Evolutionary conservation across 2,113 vertebrate species (phyloP).

Genomic region (Marmota monax): DNA sequence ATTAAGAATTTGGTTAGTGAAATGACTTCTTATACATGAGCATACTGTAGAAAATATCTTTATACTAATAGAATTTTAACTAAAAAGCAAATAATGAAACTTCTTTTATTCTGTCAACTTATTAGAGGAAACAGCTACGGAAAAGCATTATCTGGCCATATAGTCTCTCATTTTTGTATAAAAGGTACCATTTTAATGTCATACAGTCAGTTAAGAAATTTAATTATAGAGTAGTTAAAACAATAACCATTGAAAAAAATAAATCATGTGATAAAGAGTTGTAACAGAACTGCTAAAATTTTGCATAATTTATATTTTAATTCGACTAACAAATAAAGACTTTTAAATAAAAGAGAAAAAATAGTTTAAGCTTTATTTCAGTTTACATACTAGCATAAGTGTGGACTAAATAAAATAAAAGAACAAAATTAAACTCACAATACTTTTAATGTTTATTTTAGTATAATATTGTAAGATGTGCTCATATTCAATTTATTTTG

Average conservation of each 20-base stretch:
- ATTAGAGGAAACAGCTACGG: background rate
- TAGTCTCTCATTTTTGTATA: slow-evolving; percentile 50
- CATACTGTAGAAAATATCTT: background rate
- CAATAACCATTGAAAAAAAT: background rate
- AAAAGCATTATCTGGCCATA: background rate
- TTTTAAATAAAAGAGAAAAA: slow-evolving; percentile 1
- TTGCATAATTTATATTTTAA: slow-evolving; percentile 1
- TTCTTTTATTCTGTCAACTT: slow-evolving; percentile 24
- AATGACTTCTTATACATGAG: background rate
- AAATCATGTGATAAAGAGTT: background rate
- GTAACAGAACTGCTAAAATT: slow-evolving; percentile 16
- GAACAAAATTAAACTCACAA: background rate
- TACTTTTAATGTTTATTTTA: slow-evolving; percentile 62
- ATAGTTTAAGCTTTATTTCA: background rate
- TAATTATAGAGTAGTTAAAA: slow-evolving; percentile 58
- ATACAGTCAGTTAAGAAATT: slow-evolving; percentile 10
- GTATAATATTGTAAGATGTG: background rate
- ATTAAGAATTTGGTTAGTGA: slow-evolving; percentile 16
- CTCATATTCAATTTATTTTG: slow-evolving; percentile 50
- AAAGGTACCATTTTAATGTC: slow-evolving; percentile 57
- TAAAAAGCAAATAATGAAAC: background rate
- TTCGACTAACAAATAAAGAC: background rate
- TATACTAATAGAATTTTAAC: slow-evolving; percentile 9
- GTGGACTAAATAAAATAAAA: slow-evolving; percentile 5
- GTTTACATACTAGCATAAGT: background rate